Evolutionary conservation across 2,113 vertebrate species (phyloP).

Genomic region (Calidris pugnax): DNA sequence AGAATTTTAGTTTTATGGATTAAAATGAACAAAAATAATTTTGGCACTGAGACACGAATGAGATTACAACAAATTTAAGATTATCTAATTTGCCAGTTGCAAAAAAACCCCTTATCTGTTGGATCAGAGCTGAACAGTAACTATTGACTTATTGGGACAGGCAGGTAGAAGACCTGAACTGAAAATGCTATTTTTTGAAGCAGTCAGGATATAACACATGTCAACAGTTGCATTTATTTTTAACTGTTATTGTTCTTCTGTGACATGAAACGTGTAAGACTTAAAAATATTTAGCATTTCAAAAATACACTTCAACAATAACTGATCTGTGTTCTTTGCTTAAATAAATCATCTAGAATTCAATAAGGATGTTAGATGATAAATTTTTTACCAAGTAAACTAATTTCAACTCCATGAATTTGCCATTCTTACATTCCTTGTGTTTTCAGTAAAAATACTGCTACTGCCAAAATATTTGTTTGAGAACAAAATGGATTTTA

Average conservation of each 20-base stretch:
- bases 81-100: background rate
- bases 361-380: background rate
- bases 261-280: background rate
- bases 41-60: background rate
- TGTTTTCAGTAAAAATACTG: background rate
- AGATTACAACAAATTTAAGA: background rate
- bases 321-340: background rate
- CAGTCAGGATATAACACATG: background rate
- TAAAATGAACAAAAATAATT: background rate
- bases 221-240: background rate
- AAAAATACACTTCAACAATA: background rate
- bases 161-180: background rate
- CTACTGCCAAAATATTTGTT: background rate
- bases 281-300: background rate
- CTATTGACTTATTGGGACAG: background rate
- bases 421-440: background rate
- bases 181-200: background rate
- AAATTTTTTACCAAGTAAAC: background rate
- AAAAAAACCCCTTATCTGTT: background rate
- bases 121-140: background rate
- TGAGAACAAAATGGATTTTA: background rate
- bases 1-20: background rate
- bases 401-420: background rate
- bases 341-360: background rate
- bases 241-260: background rate